phyloP scores from a whole-genome alignment of 2,113 vertebrate species.

The Lepus europaeus region DNA sequence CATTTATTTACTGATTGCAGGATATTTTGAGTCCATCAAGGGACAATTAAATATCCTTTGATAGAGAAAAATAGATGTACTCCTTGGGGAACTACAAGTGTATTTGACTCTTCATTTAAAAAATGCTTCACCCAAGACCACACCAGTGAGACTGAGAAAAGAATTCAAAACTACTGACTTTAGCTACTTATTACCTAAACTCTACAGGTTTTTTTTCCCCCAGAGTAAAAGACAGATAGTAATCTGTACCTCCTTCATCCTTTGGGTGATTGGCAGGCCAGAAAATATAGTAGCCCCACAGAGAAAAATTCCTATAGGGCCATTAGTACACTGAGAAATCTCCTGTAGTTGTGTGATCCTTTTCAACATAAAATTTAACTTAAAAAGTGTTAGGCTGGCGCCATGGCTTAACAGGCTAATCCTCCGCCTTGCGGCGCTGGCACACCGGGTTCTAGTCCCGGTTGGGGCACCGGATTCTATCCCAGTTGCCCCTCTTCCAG shows the following conservation, averaged over 20 bases:
- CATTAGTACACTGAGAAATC: constrained; percentile 34
- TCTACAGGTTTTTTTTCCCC: constrained; percentile 5
- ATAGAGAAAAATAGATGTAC: neutral
- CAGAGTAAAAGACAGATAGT: constrained; percentile 36
- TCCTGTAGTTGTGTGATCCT: neutral
- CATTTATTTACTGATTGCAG: constrained; percentile 44
- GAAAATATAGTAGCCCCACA: neutral
- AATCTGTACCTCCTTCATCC: constrained; percentile 35
- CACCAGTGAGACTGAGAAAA: constrained; percentile 17
- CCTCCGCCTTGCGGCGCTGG: too few relatives aligned
- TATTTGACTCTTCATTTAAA: constrained; percentile 64
- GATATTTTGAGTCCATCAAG: constrained; percentile 48
- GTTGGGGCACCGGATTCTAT: too few relatives aligned
- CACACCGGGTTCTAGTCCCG: too few relatives aligned
- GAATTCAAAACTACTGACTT: constrained; percentile 49
- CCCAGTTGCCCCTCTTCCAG: too few relatives aligned
- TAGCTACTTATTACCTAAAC: constrained; percentile 59
- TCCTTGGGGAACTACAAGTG: neutral
- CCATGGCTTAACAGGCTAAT: too few relatives aligned
- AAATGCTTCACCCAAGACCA: neutral
- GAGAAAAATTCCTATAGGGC: neutral
- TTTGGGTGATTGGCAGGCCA: neutral
- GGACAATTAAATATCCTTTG: constrained; percentile 45
- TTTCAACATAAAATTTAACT: constrained; percentile 45
- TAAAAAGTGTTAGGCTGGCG: too few relatives aligned